Base-by-base conservation (phyloP, 2,113 vertebrate genomes). In the Platysteira castanea region DNA sequence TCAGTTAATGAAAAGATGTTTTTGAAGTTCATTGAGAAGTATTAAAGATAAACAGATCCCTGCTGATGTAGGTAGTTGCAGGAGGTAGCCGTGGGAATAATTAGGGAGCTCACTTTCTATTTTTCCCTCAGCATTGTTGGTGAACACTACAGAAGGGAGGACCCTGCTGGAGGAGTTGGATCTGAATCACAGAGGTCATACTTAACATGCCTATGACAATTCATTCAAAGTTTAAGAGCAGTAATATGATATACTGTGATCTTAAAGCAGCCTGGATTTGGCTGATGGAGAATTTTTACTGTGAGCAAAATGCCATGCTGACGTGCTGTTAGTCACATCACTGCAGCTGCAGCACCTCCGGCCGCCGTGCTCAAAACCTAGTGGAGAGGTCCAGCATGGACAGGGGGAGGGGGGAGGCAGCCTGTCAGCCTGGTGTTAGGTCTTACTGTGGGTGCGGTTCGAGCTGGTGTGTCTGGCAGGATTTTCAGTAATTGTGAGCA, bases 371-470 rank as follows among this genome's bases (percentile, higher is more conserved):
- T 59, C 2, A 5, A 50, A 68, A 19, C 6, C n/a, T 5, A 2
- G 12, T 31, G 37, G 46, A 73, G 67, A 41, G 7, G 19, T 47
- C 18, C 16, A 18, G 0, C 0, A 1, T 5, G 20, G 41, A 10
- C 16, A 7, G 13, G 3, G 26, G 4, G 13, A 52, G 16, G 33
- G 9, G 3, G 56, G 5, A 78, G 42, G 20, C 8, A 68, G 27
- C 24, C 33, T 65, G 10, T 52, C 31, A 47, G 19, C 24, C 23
- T 81, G n/a, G 4, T 1, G 42, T 84, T 84, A 64, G 22, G 10
- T 54, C 20, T 54, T 65, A 2, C 15, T 46, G 28, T 65, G n/a
- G 5, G 7, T 65, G 28, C 23, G 6, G 5, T 69, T 83, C 46
- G 31, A 69, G 11, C 42, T 69, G 27, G 5, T 81, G 30, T 47